Base-by-base conservation (phyloP, 2,888 invertebrate genomes). In the Drosophila subsilvestris region DNA sequence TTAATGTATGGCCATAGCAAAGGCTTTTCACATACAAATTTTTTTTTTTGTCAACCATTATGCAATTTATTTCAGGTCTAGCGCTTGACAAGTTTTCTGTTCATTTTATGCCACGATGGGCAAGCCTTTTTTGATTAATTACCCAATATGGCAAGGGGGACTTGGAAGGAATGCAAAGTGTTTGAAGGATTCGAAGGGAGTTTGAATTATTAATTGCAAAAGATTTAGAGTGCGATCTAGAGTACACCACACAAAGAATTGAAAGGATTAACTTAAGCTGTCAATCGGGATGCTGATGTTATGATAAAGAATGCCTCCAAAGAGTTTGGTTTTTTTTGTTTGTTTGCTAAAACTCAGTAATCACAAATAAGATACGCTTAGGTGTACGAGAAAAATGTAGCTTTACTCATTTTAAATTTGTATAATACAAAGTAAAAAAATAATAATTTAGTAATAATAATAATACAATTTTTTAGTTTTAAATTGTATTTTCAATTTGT, bases 61-160 rank as follows among this genome's bases (percentile, higher is more conserved):
- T 86, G 78, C 85, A 76, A 86, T 81, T 84, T 84, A 73, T 79
- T 86, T 83, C 79, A 68, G 87, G 75, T 85, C 79, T 74, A 73
- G 74, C 80, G 78, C 76, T 76, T 71, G 61, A 51, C 61, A 62
- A 63, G 70, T 74, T 85, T 76, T 74, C 77, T 74, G 74, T 74
- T 74, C 70, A 79, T 85, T 85, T 85, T 68, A 79, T 75, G 84
- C 74, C 60, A 53, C 59, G 57, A 79, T 79, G 83, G 80, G 65
- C 86, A 74, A 56, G 60, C 48, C 59, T 63, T 74, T 62, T 84
- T 86, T 86, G 88, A 88, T 86, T 86, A 88, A 86, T 86, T 88
- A 73, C 83, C 66, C 37, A 37, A 6, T 27, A n/a, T 1, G 55
- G 58, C 55, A 55, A 5, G 17, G 10, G 32, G 45, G 37, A 10